Evolutionary conservation across 2,888 invertebrate genomes (phyloP).

Genomic region (Polydrusus pterygomalis): DNA sequence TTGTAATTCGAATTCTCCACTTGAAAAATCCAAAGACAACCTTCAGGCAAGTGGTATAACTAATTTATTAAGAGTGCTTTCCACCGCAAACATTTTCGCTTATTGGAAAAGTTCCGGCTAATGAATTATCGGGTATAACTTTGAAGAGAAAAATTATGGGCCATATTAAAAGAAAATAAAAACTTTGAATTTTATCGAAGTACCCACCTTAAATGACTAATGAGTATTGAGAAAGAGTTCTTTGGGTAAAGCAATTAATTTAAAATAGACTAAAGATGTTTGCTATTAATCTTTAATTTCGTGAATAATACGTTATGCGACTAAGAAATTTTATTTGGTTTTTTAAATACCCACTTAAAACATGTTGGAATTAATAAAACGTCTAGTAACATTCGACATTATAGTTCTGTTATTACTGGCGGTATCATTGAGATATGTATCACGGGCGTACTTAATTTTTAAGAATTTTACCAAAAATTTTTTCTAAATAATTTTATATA

Average conservation of each 20-base stretch:
- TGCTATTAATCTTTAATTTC: too few species aligned
- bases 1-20: not conserved
- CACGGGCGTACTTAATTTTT: too few species aligned
- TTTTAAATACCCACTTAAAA: too few species aligned
- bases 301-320: too few species aligned
- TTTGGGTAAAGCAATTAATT: not conserved
- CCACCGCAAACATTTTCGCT: slow-evolving; percentile 36
- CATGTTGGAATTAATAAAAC: too few species aligned
- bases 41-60: slow-evolving; percentile 24
- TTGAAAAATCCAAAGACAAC: not conserved
- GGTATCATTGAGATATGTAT: too few species aligned
- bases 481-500: too few species aligned
- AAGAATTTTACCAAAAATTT: too few species aligned
- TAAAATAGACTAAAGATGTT: not conserved
- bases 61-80: slow-evolving; percentile 33
- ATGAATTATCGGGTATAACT: slow-evolving; percentile 28
- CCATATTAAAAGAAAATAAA: slow-evolving; percentile 23
- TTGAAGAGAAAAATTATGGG: slow-evolving; percentile 29
- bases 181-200: slow-evolving; percentile 9
- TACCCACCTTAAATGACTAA: not conserved
- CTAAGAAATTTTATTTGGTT: too few species aligned
- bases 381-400: too few species aligned
- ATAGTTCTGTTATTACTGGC: too few species aligned
- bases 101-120: slow-evolving; percentile 44
- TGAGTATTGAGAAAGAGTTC: not conserved